These are phyloP conservation scores for Aplodontia rufa DNA, from an alignment of 2,113 vertebrate genomes.

Conservation along the genomic window DNA sequence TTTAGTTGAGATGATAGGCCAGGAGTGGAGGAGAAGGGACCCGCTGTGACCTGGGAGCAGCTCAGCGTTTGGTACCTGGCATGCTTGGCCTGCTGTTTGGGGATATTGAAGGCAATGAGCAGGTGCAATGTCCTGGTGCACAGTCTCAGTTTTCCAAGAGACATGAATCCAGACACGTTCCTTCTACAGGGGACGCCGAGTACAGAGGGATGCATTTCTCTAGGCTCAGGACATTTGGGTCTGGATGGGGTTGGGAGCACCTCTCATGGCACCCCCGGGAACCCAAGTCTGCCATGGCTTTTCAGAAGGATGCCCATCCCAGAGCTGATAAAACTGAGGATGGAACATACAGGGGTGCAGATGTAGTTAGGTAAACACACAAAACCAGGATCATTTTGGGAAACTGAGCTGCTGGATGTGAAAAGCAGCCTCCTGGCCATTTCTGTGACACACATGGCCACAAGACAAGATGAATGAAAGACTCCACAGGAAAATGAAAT, in stretches of 20 bases:
- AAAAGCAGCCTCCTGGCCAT: background rate
- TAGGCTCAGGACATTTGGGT: rapidly evolving
- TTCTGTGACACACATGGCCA: background rate
- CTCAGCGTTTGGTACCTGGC: rapidly evolving
- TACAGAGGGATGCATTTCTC: background rate
- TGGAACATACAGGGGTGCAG: background rate
- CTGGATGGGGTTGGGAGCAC: background rate
- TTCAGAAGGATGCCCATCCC: background rate
- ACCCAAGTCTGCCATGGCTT: background rate
- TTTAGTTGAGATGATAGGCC: background rate
- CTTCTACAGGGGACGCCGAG: background rate
- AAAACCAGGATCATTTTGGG: background rate
- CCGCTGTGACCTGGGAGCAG: rapidly evolving
- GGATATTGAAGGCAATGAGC: background rate
- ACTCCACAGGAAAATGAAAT: background rate
- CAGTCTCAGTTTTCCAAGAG: background rate
- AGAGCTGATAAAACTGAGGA: background rate
- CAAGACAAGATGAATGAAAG: background rate
- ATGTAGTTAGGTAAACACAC: background rate
- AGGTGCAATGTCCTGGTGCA: too few relatives aligned
- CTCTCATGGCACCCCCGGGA: background rate
- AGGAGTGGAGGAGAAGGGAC: rapidly evolving
- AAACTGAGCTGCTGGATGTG: background rate
- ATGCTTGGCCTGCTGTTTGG: background rate
- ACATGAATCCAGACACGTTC: background rate